Evolutionary conservation across 2,113 vertebrate species (phyloP), one percentile per base, ranked within the genome.

Genomic region (Sphaerodactylus townsendi): DNA sequence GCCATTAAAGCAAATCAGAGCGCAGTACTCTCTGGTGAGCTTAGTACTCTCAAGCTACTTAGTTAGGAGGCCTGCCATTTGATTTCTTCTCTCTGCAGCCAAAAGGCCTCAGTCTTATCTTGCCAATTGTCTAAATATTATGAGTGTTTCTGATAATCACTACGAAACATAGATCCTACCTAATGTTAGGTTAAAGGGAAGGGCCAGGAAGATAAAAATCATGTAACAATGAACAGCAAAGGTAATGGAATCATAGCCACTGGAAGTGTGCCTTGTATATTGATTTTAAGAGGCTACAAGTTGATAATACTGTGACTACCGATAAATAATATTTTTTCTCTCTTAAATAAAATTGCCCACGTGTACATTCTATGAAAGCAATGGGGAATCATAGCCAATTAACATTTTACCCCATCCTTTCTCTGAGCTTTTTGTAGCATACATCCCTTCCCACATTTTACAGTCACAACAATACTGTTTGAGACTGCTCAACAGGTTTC

Each of bases 131-230:
- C 37, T 56, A 30, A 10, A 23, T 68, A 37, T 41, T 21, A 21
- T 68, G 35, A n/a, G 21, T 48, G 41, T 19, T 53, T 71, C 25
- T 2, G 39, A 10, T 41, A 48, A 25, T 80, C 44, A 30, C 48
- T 13, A 71, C 41, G 41, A 37, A 25, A 39, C 35, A 39, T 2
- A 71, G 25, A 14, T 37, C 35, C 2, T 28, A 33, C 13, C 28
- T 37, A 3, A 59, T 72, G 53, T 81, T 71, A 81, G 68, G 48
- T 50, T 81, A 72, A 72, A 72, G 68, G 79, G 79, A 41, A 59
- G 50, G 79, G 79, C 17, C 3, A 19, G 28, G 37, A 10, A 81
- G 33, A 71, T 41, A 81, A 71, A 81, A 21, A 7, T 59, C 30
- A 41, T 21, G 5, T 44, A 81, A 59, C 10, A 9, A 71, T 25